Base-by-base conservation (phyloP, 2,888 invertebrate genomes). In the Alloplasta piceator region DNA sequence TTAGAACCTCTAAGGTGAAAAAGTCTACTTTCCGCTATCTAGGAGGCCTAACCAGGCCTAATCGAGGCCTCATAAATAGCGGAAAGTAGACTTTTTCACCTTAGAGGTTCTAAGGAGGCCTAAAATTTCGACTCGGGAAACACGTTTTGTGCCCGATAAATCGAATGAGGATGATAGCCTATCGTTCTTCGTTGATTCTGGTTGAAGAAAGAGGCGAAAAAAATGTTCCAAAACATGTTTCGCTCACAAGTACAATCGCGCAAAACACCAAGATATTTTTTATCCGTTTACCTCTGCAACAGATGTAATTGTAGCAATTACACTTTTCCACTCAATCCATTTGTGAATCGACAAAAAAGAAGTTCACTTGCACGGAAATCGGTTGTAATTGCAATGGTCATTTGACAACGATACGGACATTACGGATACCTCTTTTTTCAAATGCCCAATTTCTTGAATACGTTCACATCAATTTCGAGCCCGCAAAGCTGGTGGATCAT, bases 291-390 rank as follows among this genome's bases (percentile, higher is more conserved):
- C 68, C 46, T 26, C 26, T 38, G 38, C 39, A 63, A 58, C 58
- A 70, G 64, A 79, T 75, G 79, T 74, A 71, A 75, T 75, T 80
- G 75, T 71, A 60, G 46, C 79, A 75, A 80, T 80, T 75, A 80
- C 64, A 61, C 71, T 61, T 50, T 71, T 76, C 66, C 61, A 66
- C 46, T 63, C 58, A 55, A 55, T 72, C 67, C 75, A 76, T 72
- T 76, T 76, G 26, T 55, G 73, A 71, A 10, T 6, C 14, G 64
- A 66, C 71, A 76, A 71, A 75, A 60, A 26, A 26, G n/a, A 26
- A 26, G 26, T 26, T 26, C 26, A 50, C 48, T 16, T 43, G n/a
- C 61, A 58, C 9, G 9, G 48, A 67, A 75, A 71, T 76, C 48
- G 14, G 58, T 41, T 26, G 50, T 67, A 48, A 52, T 74, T 64